A percentile compares a stretch with the other conserved stretches of the same genome.
These are phyloP conservation scores for Ichneumon xanthorius DNA, from an alignment of 2,888 invertebrate species.

Conservation along the genomic window DNA sequence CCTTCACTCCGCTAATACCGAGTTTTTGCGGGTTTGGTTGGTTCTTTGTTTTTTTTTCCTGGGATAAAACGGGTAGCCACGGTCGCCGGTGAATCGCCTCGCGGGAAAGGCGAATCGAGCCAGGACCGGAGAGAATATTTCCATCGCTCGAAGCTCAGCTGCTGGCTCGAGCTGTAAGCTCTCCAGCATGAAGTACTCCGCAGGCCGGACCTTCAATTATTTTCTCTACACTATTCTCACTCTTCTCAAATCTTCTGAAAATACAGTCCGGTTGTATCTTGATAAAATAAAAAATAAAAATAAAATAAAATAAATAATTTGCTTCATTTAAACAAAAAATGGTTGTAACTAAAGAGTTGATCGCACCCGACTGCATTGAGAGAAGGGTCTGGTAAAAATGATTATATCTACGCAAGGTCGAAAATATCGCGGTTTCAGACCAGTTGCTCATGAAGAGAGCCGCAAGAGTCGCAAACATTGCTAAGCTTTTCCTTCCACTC, in stretches of 20 bases:
- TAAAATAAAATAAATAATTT: too few relatives aligned
- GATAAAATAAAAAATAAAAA: too few relatives aligned
- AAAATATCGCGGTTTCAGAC: constrained; percentile 42
- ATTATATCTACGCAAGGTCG: constrained; percentile 4
- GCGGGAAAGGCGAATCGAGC: not conserved
- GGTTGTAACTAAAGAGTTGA: not conserved
- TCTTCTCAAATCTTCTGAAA: not conserved
- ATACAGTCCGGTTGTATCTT: not conserved
- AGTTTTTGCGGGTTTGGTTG: constrained; percentile 3
- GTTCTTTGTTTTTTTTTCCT: not conserved
- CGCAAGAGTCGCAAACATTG: constrained; percentile 55
- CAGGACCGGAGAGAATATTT: constrained; percentile 1
- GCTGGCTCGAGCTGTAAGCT: not conserved
- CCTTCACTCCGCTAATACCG: not conserved
- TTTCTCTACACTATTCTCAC: not conserved
- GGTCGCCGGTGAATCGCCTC: not conserved
- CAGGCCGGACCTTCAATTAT: not conserved
- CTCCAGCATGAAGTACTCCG: not conserved
- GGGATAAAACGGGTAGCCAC: not conserved
- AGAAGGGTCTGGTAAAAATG: too few relatives aligned
- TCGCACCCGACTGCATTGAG: not conserved
- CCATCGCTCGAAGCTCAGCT: not conserved
- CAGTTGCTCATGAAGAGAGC: constrained; percentile 32
- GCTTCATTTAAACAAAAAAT: not conserved
- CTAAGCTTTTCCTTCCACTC: constrained; percentile 39